These are phyloP conservation scores for Protodeltote pygarga DNA, from an alignment of 2,888 invertebrate genomes.

Conservation along the genomic window DNA sequence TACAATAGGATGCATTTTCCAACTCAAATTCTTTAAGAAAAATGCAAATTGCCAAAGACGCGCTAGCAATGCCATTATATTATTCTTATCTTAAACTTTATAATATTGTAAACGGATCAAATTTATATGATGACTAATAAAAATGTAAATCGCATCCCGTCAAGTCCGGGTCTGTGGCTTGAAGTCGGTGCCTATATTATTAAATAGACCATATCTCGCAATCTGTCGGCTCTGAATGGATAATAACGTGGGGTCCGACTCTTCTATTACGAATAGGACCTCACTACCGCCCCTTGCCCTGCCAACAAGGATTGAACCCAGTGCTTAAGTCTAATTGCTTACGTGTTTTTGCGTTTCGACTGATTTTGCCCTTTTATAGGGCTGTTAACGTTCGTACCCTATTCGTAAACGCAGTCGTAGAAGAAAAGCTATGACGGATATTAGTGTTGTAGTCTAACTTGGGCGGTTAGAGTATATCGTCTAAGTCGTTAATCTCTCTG, in stretches of 20 bases:
- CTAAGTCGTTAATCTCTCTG: too few species aligned
- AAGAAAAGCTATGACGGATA: not conserved
- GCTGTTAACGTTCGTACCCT: constrained; percentile 47
- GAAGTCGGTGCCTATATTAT: constrained; percentile 66
- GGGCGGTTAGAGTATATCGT: too few species aligned
- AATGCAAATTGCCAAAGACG: too few species aligned
- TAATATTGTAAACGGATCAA: constrained; percentile 7
- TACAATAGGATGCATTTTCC: too few species aligned
- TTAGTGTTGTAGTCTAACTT: too few species aligned
- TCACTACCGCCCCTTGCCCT: constrained; percentile 63
- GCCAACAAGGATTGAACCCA: constrained; percentile 71
- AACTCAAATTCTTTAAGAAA: too few species aligned
- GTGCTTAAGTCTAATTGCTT: constrained; percentile 74
- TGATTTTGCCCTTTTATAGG: constrained; percentile 66
- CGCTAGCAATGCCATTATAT: constrained; percentile 11
- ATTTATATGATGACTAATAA: constrained; percentile 10
- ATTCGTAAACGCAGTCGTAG: not conserved
- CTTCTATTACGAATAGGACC: constrained; percentile 68
- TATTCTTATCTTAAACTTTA: constrained; percentile 18
- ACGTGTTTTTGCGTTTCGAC: constrained; percentile 70
- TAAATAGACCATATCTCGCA: constrained; percentile 74
- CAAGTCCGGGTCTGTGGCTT: constrained; percentile 59
- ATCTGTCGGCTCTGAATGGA: constrained; percentile 75
- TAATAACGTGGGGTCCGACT: constrained; percentile 67
- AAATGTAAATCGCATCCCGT: constrained; percentile 40